Conservation (phyloP, 2,113 vertebrate genomes). For the Podiceps cristatus region DNA sequence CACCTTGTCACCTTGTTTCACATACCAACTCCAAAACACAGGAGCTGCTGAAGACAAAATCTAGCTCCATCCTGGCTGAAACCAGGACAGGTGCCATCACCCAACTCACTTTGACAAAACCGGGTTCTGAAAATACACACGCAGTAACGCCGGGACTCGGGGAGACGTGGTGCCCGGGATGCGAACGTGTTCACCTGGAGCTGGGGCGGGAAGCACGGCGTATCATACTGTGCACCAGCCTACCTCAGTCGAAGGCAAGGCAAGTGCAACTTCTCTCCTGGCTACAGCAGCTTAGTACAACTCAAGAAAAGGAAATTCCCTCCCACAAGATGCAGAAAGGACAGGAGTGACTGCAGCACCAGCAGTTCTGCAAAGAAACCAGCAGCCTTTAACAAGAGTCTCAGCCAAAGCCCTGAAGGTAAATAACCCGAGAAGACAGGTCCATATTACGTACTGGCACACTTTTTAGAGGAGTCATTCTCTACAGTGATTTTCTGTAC, state of each 20-base stretch:
- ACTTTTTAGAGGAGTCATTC: background rate
- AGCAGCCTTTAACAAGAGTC: background rate
- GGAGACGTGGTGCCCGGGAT: rapidly evolving
- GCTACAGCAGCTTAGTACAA: background rate
- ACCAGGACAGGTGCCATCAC: too few relatives aligned
- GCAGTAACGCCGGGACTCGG: rapidly evolving
- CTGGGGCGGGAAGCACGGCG: rapidly evolving
- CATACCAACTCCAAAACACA: too few relatives aligned
- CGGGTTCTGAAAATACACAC: background rate
- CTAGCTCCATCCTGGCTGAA: too few relatives aligned
- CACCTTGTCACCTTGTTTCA: too few relatives aligned
- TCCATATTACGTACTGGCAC: rapidly evolving
- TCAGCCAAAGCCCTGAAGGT: background rate
- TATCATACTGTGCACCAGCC: background rate
- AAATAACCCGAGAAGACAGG: background rate
- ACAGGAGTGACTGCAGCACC: background rate
- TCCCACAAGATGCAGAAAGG: background rate
- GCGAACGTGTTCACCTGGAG: rapidly evolving
- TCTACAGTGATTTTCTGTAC: background rate
- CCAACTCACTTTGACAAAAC: background rate
- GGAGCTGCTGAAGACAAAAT: too few relatives aligned
- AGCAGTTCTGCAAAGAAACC: background rate
- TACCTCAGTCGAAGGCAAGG: background rate
- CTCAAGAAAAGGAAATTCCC: background rate
- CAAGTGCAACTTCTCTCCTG: rapidly evolving